Evolutionary conservation across 2,113 vertebrate species (phyloP), one percentile per base, ranked within the genome.

Genomic region (Sander lucioperca): DNA sequence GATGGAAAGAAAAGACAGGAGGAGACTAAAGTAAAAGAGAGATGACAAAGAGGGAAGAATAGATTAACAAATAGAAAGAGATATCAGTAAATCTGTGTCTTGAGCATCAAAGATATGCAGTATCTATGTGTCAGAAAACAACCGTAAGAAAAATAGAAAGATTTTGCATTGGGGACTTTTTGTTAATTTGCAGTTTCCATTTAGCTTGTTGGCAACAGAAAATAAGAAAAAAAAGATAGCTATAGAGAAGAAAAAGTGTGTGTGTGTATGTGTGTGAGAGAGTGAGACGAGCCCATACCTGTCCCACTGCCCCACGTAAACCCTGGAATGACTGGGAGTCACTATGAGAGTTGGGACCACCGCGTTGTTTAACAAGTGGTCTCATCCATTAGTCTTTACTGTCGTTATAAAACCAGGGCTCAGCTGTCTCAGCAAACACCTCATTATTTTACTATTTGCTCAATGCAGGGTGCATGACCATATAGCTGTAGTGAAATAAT

Each of bases 271-370:
- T 6, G 61, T 18, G 63, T 62, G 74, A 62, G 62, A 68, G 59
- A 54, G 53, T 53, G 72, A 61, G 86, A 77, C 92, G 85, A 79
- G 90, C 79, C 87, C 78, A 45, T 80, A 84, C 89, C 50, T 81
- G 85, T 88, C 68, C 66, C 79, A 73, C 73, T 77, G 74, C 65
- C 82, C 84, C 36, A 25, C 75, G 79, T 80, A 68, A 86, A 90
- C 56, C 23, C 45, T 80, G 74, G 73, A 91, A 88, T 89, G 77
- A 79, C 59, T 81, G 39, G 50, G 65, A 64, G 70, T 68, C 56
- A 30, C 14, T 71, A n/a, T 2, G 14, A 64, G 25, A 72, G 33
- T 39, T 47, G 25, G 56, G 88, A 89, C 80, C 85, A 78, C 84
- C 85, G 21, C 57, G 62, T 58, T 50, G 64, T 85, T 74, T 19